Conservation (phyloP, 2,113 vertebrate species). For the Sinocyclocheilus anshuiensis region DNA sequence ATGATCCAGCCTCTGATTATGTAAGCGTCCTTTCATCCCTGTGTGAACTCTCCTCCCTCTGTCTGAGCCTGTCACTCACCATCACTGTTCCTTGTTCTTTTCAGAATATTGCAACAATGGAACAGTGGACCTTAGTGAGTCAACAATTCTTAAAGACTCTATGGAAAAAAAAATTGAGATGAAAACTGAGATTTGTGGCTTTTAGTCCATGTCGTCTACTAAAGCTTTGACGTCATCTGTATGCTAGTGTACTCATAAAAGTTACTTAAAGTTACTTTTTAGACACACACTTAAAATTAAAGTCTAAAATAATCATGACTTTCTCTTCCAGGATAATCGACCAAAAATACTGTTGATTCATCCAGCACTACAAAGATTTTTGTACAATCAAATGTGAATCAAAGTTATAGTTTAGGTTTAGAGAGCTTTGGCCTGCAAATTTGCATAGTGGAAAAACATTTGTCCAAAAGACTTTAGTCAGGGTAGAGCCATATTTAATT, state of each 20-base stretch:
- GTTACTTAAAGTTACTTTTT: background rate
- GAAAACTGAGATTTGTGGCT: background rate
- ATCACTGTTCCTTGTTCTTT: conserved; percentile 33
- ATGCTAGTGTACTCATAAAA: background rate
- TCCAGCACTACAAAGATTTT: background rate
- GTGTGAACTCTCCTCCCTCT: conserved; percentile 43
- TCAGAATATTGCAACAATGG: no score
- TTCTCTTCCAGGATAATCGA: background rate
- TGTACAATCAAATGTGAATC: background rate
- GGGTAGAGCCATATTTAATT: no score
- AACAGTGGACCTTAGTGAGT: no score
- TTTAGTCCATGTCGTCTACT: no score
- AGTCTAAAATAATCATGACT: background rate
- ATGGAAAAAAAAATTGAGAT: background rate
- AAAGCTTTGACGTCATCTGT: background rate
- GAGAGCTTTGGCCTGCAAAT: background rate
- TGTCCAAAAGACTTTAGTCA: background rate
- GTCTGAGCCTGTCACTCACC: conserved; percentile 48
- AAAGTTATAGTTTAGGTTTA: background rate
- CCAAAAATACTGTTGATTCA: background rate
- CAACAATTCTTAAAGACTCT: no score
- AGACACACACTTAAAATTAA: background rate
- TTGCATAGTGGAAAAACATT: background rate
- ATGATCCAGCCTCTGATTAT: conserved; percentile 21
- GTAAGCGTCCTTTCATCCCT: conserved; percentile 42